Evolutionary conservation across 2,113 vertebrate species (phyloP).

Genomic region (Tor tambroides): DNA sequence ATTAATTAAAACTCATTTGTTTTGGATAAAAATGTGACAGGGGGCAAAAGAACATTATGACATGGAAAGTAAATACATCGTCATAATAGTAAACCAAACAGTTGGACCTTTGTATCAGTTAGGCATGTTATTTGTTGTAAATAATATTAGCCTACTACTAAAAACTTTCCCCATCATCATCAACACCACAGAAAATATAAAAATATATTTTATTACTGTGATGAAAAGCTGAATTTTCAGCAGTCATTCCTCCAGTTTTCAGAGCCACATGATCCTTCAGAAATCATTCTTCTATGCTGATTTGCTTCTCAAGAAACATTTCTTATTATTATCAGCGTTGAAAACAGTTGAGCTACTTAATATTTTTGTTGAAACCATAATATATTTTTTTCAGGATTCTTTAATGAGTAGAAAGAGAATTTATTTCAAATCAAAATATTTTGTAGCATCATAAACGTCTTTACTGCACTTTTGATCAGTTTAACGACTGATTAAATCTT

Average conservation of each 20-base stretch:
- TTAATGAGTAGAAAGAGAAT: neutral
- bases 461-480: neutral
- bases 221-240: no score
- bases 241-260: no score
- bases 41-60: neutral
- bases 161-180: no score
- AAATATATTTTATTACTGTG: no score
- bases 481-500: neutral
- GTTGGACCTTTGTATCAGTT: no score
- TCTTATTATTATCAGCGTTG: no score
- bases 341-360: no score
- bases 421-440: neutral
- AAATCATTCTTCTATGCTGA: neutral
- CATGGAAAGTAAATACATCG: neutral
- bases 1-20: constrained; percentile 21
- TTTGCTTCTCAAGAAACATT: no score
- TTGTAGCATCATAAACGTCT: neutral
- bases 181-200: no score
- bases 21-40: neutral
- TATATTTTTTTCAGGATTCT: neutral
- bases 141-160: no score
- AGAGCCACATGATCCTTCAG: neutral
- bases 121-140: no score
- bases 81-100: no score
- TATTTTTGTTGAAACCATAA: neutral